phyloP scores from a whole-genome alignment of 2,113 vertebrate genomes.

The Cryptomyrus ogoouensis region DNA sequence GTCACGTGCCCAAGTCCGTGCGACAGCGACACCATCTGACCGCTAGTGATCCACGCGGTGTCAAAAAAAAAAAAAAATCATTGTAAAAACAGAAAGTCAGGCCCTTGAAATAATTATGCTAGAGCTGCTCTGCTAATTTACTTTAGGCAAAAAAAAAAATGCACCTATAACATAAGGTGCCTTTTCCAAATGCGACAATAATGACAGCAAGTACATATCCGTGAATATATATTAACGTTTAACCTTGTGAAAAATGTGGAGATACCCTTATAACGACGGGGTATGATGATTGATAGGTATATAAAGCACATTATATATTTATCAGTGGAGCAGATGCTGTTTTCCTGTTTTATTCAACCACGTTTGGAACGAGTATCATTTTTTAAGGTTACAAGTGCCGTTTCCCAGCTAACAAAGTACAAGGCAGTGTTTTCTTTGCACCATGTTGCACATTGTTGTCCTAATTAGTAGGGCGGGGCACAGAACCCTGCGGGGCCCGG shows the following conservation, averaged over 20 bases:
- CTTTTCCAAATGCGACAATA: neutral
- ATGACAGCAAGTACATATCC: neutral
- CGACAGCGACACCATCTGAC: neutral
- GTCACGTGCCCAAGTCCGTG: neutral
- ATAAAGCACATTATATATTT: neutral
- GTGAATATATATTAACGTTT: neutral
- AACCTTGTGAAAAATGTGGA: neutral
- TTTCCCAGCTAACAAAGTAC: neutral
- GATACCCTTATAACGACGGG: neutral
- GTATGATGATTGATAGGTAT: neutral
- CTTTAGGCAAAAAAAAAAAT: neutral
- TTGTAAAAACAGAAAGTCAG: neutral
- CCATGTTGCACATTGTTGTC: neutral
- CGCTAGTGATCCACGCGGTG: neutral
- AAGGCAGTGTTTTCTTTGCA: neutral
- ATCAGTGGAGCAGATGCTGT: neutral
- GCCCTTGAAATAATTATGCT: neutral
- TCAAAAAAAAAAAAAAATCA: neutral
- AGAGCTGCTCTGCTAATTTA: neutral
- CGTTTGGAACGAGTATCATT: neutral
- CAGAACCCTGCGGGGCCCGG: neutral
- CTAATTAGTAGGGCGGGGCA: neutral
- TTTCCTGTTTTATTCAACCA: neutral
- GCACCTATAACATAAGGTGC: neutral
- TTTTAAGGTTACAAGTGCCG: neutral